Evolutionary conservation across 2,113 vertebrate species (phyloP).

Genomic region (Tricholaema leucomelas): DNA sequence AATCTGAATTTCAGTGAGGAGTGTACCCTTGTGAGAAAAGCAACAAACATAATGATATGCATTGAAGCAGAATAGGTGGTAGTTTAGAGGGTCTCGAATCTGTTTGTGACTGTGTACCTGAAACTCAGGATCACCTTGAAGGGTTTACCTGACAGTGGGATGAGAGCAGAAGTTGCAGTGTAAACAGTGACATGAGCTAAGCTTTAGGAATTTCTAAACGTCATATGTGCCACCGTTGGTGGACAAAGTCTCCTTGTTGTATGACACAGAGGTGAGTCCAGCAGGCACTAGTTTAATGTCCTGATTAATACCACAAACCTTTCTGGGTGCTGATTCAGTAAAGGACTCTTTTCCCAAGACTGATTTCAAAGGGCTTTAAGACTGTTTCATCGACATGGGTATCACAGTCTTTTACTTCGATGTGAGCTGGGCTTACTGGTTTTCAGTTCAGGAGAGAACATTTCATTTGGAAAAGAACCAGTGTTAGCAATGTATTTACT

Average conservation of each 20-base stretch:
- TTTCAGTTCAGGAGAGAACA: not conserved
- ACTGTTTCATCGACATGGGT: not conserved
- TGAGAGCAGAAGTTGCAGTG: not conserved
- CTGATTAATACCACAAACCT: not conserved
- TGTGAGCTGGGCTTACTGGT: not conserved
- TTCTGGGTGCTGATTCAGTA: not conserved
- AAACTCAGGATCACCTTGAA: rapidly evolving
- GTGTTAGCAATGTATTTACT: not conserved
- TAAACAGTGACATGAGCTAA: not conserved
- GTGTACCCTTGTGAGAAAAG: not conserved
- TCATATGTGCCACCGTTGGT: not conserved
- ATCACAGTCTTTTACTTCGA: not conserved
- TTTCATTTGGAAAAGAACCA: not conserved
- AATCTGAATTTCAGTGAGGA: not conserved
- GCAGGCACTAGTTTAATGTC: not conserved
- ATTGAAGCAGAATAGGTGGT: rapidly evolving
- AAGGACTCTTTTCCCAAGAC: not conserved
- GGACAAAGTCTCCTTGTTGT: not conserved
- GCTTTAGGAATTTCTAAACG: not conserved
- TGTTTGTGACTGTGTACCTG: not conserved
- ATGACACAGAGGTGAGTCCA: not conserved
- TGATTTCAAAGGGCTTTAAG: not conserved
- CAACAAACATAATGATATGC: not conserved
- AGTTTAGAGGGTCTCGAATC: not conserved
- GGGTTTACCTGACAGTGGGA: not conserved